Evolutionary conservation across 2,888 invertebrate species (phyloP).

Genomic region (Liodrosophila aerea): DNA sequence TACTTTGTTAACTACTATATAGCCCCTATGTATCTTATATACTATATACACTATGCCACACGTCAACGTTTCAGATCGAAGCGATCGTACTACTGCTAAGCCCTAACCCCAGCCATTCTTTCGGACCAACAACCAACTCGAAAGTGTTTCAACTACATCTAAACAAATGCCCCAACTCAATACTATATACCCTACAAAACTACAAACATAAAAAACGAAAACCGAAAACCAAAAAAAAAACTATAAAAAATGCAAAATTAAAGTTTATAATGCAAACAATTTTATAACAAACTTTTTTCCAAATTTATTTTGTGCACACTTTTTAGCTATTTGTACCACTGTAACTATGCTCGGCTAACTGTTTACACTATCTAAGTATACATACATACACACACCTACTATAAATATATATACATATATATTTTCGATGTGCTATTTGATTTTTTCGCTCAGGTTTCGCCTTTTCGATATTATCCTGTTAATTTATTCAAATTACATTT

Average conservation of each 20-base stretch:
- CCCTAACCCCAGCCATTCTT: conserved; percentile 40
- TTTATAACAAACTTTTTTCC: conserved; percentile 4
- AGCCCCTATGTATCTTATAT: conserved; percentile 18
- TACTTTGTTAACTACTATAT: conserved; percentile 61
- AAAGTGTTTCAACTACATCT: conserved; percentile 46
- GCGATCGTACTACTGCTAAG: conserved; percentile 15
- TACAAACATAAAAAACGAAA: background rate
- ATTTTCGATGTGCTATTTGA: conserved; percentile 17
- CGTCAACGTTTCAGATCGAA: conserved; percentile 38
- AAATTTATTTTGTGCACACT: conserved; percentile 28
- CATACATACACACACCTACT: conserved; percentile 8
- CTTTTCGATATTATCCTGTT: conserved; percentile 26
- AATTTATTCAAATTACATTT: conserved; percentile 21
- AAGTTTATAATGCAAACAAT: conserved; percentile 2
- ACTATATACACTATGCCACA: no score
- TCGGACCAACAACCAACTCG: conserved; percentile 45
- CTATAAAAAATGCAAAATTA: background rate
- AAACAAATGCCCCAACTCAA: background rate
- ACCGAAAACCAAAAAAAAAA: conserved; percentile 3
- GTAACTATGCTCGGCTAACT: conserved; percentile 17
- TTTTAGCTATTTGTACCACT: conserved; percentile 16
- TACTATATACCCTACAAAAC: conserved; percentile 1
- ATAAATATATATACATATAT: conserved; percentile 25
- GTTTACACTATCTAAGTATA: conserved; percentile 9
- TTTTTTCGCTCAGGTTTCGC: background rate